Evolutionary conservation across 2,888 invertebrate genomes (phyloP).

Genomic region (Ametastegia equiseti): DNA sequence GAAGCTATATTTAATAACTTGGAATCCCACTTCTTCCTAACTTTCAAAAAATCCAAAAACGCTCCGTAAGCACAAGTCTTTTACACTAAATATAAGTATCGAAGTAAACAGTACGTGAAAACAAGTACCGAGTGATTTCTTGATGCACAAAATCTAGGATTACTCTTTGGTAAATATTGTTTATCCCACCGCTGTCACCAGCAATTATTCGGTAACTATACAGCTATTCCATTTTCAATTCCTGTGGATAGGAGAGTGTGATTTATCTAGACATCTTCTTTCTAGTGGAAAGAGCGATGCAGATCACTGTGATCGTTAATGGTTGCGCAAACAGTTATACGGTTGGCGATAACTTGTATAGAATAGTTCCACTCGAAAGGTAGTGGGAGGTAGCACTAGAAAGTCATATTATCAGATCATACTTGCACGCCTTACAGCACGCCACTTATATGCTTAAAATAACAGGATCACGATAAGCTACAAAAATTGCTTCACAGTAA

Average conservation of each 20-base stretch:
- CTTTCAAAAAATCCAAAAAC: neutral
- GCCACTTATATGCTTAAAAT: conserved; percentile 42
- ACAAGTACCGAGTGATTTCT: neutral
- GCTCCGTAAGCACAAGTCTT: neutral
- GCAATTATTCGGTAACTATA: neutral
- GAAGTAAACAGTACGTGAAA: neutral
- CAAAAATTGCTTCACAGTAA: conserved; percentile 29
- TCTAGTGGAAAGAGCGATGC: neutral
- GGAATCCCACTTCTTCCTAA: neutral
- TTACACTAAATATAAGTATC: neutral
- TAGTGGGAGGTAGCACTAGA: conserved; percentile 41
- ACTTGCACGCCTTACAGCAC: conserved; percentile 32
- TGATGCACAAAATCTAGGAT: no score
- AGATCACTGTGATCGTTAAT: neutral
- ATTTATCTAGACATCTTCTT: neutral
- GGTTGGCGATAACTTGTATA: neutral
- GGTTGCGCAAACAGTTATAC: conserved; percentile 17
- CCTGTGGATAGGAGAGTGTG: neutral
- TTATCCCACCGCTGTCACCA: conserved; percentile 15
- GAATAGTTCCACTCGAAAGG: neutral
- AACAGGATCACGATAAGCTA: conserved; percentile 40
- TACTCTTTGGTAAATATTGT: neutral
- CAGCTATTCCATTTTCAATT: neutral
- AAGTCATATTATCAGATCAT: conserved; percentile 46
- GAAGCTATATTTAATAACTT: neutral